Base-by-base conservation (phyloP, 2,888 invertebrate genomes). In the Drosophila leonis region DNA sequence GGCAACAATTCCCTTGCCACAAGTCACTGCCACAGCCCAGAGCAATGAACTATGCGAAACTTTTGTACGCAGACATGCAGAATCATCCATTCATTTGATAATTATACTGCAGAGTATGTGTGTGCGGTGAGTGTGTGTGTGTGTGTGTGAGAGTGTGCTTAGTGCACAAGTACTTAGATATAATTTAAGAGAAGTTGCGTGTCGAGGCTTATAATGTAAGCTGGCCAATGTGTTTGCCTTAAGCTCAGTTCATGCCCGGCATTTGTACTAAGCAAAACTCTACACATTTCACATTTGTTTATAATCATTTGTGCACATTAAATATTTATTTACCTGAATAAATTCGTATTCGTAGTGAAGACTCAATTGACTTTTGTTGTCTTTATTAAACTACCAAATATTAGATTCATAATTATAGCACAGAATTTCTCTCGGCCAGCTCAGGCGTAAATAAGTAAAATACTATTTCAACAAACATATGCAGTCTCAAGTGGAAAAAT, bases 1-100 rank as follows among this genome's bases (percentile, higher is more conserved):
- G 18, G 12, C 27, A 49, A 42, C 12, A 41, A 42, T 12, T 20
- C 46, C n/a, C 39, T 49, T 24, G n/a, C 31, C 46, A 2, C 12
- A 44, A 54, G 54, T 37, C 54, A 39, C 27, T n/a, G 37, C 27
- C 56, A 9, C 10, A 54, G 35, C 57, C 27, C 35, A 44, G 71
- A 72, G 56, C 65, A 60, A 56, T 60, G 52, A 78, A 70, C 79
- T 52, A 59, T 60, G 41, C 8, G 24, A 29, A 67, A 73, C 57
- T 73, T 67, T 48, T 57, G 57, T 48, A 56, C 15, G 31, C 70
- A 69, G 49, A 69, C 54, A 62, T 61, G 62, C 24, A 29, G 31
- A 55, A 68, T 60, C 64, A 73, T 46, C 46, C 54, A 42, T 46
- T 60, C 42, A 39, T 44, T 73, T 57, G 49, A 62, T 57, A 68